A percentile compares a stretch with the other conserved stretches of the same genome.
These are phyloP conservation scores for Mesochorus sp. DNA, from an alignment of 2,888 invertebrate species.

Conservation along the genomic window DNA sequence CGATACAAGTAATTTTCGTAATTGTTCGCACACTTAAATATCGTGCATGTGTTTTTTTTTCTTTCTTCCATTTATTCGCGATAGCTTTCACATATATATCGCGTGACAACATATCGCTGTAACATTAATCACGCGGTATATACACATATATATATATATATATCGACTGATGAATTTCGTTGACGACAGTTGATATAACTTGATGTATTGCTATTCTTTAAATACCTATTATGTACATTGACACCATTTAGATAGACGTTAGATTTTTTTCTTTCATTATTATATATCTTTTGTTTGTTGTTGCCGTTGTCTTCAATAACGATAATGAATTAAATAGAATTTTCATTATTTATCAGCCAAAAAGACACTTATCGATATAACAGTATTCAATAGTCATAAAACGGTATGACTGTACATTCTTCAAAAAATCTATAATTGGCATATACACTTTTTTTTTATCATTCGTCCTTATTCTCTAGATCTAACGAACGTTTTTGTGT, in stretches of 20 bases:
- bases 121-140: slow-evolving; percentile 14
- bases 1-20: slow-evolving; percentile 13
- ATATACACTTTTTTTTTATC: slow-evolving; percentile 63
- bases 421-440: slow-evolving; percentile 71
- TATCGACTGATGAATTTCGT: slow-evolving; percentile 46
- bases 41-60: not conserved
- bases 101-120: slow-evolving; percentile 2
- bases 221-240: slow-evolving; percentile 80
- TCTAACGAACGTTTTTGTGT: slow-evolving; percentile 22
- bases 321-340: slow-evolving; percentile 80
- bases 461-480: slow-evolving; percentile 17
- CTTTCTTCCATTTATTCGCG: slow-evolving; percentile 19
- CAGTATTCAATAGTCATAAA: slow-evolving; percentile 65
- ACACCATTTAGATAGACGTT: slow-evolving; percentile 76
- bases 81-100: slow-evolving; percentile 17
- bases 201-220: slow-evolving; percentile 54
- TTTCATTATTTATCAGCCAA: slow-evolving; percentile 67
- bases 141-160: no score
- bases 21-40: slow-evolving; percentile 21
- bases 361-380: slow-evolving; percentile 66
- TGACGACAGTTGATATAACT: slow-evolving; percentile 56
- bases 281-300: slow-evolving; percentile 28
- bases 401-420: slow-evolving; percentile 74
- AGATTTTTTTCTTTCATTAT: slow-evolving; percentile 68
- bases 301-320: slow-evolving; percentile 43